These are phyloP conservation scores for Pasiphila rectangulata DNA, from an alignment of 2,888 invertebrate species.

Conservation along the genomic window DNA sequence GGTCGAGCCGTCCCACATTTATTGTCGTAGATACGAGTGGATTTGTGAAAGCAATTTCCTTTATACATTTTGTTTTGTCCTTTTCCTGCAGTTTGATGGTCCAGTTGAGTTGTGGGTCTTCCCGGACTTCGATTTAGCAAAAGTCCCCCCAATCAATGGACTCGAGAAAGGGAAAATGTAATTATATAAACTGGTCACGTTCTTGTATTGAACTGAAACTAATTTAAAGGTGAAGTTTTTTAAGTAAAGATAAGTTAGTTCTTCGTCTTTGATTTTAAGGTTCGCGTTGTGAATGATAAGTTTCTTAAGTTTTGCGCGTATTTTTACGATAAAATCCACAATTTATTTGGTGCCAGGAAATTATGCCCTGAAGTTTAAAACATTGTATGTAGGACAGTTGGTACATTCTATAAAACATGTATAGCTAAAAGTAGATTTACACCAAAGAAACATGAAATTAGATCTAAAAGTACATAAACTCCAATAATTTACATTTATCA, in stretches of 20 bases:
- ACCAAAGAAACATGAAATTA: no score
- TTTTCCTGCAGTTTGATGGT: constrained; percentile 79
- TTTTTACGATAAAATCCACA: neutral
- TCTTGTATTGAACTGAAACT: constrained; percentile 67
- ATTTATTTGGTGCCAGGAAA: no score
- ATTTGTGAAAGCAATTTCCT: constrained; percentile 82
- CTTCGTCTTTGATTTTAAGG: constrained; percentile 29
- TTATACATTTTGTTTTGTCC: constrained; percentile 82
- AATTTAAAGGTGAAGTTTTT: constrained; percentile 67
- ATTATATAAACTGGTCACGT: constrained; percentile 74
- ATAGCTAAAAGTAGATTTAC: no score
- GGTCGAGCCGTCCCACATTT: constrained; percentile 73
- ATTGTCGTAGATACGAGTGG: constrained; percentile 80
- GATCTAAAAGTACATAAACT: no score
- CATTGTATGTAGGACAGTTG: no score
- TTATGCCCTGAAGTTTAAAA: no score
- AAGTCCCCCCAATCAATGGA: constrained; percentile 63
- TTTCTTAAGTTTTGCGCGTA: neutral
- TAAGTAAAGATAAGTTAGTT: constrained; percentile 26
- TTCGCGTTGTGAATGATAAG: constrained; percentile 10
- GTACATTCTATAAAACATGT: no score
- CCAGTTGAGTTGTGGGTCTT: constrained; percentile 74
- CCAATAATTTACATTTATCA: no score
- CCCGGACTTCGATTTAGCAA: constrained; percentile 72
- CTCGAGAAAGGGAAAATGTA: constrained; percentile 59